Evolutionary conservation across 2,113 vertebrate genomes (phyloP).

Genomic region (Ardeotis arabs): DNA sequence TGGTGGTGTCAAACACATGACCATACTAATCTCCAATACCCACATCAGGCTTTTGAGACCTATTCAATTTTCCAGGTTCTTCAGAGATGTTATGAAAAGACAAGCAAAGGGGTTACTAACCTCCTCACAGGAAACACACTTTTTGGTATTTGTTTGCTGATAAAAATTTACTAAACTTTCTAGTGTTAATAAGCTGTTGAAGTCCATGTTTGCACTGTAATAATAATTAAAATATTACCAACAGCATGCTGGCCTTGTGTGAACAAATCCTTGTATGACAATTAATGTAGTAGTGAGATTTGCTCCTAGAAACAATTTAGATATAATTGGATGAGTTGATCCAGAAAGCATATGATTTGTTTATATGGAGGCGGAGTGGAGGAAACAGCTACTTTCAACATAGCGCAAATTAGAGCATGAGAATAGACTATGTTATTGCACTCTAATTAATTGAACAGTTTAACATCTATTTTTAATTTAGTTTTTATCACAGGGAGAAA

Average conservation of each 20-base stretch:
- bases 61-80: background rate
- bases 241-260: background rate
- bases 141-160: background rate
- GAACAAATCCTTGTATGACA: slow-evolving; percentile 40
- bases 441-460: slow-evolving; percentile 6
- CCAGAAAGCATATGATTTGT: slow-evolving; percentile 65
- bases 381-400: background rate
- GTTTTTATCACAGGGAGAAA: background rate
- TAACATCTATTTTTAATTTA: background rate
- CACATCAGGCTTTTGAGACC: background rate
- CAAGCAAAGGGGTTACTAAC: background rate
- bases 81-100: background rate
- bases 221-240: slow-evolving; percentile 22
- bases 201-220: background rate
- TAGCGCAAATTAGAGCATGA: background rate
- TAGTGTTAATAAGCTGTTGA: background rate
- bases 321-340: slow-evolving; percentile 64
- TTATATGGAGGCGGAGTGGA: slow-evolving; percentile 24
- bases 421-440: background rate
- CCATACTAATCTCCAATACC: background rate
- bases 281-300: slow-evolving; percentile 56
- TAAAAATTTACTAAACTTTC: background rate
- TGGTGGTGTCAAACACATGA: background rate
- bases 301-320: slow-evolving; percentile 64
- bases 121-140: background rate